Evolutionary conservation across 1,140 invertebrate species (phyloP).

Genomic region (Elymnias hypermnestra): DNA sequence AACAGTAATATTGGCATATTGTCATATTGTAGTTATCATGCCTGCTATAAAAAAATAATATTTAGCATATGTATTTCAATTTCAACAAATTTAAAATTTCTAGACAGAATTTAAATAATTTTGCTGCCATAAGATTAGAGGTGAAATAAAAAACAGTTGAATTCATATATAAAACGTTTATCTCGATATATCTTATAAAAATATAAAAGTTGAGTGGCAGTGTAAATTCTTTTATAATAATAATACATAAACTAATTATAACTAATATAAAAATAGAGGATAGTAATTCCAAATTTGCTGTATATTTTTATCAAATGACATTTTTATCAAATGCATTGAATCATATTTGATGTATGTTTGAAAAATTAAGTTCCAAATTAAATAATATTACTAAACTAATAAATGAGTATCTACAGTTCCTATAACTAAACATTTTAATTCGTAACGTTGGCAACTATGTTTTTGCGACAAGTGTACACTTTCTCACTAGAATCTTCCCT

Average conservation of each 20-base stretch:
- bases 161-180: slow-evolving; percentile 14
- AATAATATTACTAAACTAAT: slow-evolving; percentile 28
- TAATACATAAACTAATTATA: slow-evolving; percentile 27
- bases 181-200: slow-evolving; percentile 24
- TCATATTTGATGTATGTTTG: slow-evolving; percentile 5
- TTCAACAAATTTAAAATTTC: too few relatives aligned
- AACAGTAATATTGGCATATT: too few relatives aligned
- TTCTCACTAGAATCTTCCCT: slow-evolving; percentile 58
- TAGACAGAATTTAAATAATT: too few relatives aligned
- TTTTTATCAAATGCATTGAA: too few relatives aligned
- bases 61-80: too few relatives aligned
- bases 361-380: slow-evolving; percentile 16
- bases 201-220: slow-evolving; percentile 53
- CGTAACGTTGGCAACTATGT: slow-evolving; percentile 45
- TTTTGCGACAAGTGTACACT: slow-evolving; percentile 5
- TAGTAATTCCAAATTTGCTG: too few relatives aligned
- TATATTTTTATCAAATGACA: too few relatives aligned
- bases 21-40: too few relatives aligned
- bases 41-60: too few relatives aligned
- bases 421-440: slow-evolving; percentile 47
- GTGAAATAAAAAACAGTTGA: slow-evolving; percentile 8
- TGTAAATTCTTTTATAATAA: slow-evolving; percentile 37
- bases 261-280: slow-evolving; percentile 19
- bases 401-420: slow-evolving; percentile 65
- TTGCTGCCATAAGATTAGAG: too few relatives aligned